These are phyloP conservation scores for Epizoanthus scotinus DNA, from an alignment of 92 coral and sea anemone genomes.

Conservation along the genomic window DNA sequence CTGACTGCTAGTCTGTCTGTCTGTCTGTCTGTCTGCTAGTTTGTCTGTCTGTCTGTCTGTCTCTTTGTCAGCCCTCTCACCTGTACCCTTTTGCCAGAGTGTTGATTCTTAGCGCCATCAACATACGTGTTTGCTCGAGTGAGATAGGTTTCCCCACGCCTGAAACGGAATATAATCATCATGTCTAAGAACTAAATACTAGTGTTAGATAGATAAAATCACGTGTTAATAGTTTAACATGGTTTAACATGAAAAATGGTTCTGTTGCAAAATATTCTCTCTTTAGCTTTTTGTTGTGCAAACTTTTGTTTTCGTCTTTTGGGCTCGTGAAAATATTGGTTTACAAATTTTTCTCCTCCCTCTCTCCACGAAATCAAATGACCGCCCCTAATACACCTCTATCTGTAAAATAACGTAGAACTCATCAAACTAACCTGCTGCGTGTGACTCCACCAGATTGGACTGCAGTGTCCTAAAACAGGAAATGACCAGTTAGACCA, in stretches of 20 bases:
- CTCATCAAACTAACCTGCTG: constrained; percentile 43
- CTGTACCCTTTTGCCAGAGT: constrained; percentile 95
- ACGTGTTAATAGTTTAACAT: too few species aligned
- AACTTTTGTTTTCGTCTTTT: too few species aligned
- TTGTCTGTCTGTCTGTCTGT: background rate
- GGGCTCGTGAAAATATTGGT: too few species aligned
- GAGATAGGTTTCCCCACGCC: constrained; percentile 83
- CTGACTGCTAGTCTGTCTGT: background rate
- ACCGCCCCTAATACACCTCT: too few species aligned
- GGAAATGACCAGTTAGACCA: background rate
- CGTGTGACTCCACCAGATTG: constrained; percentile 30
- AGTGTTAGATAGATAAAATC: too few species aligned
- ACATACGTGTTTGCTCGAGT: constrained; percentile 82
- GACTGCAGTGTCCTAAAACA: constrained; percentile 13
- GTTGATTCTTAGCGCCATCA: constrained; percentile 91
- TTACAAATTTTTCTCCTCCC: too few species aligned
- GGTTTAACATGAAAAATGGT: too few species aligned
- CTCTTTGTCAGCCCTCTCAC: constrained; percentile 40
- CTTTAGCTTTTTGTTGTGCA: too few species aligned
- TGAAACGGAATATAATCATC: constrained; percentile 18
- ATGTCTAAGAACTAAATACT: too few species aligned
- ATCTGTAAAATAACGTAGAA: too few species aligned
- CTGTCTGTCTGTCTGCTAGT: background rate
- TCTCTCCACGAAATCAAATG: too few species aligned
- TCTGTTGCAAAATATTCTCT: too few species aligned